Evolutionary conservation across 2,797 vertebrate genomes (phyloP).

Genomic region (Micromesistius poutassou): DNA sequence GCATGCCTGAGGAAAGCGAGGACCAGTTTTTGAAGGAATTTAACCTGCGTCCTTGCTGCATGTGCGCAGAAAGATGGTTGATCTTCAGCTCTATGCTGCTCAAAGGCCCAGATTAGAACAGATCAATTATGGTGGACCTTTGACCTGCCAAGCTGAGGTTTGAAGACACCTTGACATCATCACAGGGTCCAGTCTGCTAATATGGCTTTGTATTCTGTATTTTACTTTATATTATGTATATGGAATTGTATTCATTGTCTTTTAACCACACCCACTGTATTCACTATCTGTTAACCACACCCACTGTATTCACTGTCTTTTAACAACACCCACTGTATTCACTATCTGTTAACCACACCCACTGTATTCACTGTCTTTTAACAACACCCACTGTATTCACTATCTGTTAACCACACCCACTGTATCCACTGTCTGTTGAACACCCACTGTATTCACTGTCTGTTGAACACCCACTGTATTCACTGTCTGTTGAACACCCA

Average conservation of each 20-base stretch:
- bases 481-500: too few species aligned
- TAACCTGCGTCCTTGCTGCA: background rate
- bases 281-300: too few species aligned
- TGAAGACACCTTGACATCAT: background rate
- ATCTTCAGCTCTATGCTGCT: conserved; percentile 2
- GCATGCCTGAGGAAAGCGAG: background rate
- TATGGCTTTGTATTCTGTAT: background rate
- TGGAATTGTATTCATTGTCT: too few species aligned
- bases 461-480: background rate
- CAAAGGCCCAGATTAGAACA: background rate
- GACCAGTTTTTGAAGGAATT: background rate
- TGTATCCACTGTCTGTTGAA: too few species aligned
- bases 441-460: too few species aligned
- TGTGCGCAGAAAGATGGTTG: background rate
- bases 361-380: too few species aligned
- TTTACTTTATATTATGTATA: too few species aligned
- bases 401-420: too few species aligned
- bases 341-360: too few species aligned
- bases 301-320: too few species aligned
- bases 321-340: background rate
- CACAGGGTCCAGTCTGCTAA: background rate
- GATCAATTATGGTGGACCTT: background rate
- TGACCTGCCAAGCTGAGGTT: background rate
- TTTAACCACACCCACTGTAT: background rate
- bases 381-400: too few species aligned